A percentile compares a stretch with the other conserved stretches of the same genome.
These are phyloP conservation scores for Apeltes quadracus DNA, from an alignment of 2,113 vertebrate species.

Conservation along the genomic window DNA sequence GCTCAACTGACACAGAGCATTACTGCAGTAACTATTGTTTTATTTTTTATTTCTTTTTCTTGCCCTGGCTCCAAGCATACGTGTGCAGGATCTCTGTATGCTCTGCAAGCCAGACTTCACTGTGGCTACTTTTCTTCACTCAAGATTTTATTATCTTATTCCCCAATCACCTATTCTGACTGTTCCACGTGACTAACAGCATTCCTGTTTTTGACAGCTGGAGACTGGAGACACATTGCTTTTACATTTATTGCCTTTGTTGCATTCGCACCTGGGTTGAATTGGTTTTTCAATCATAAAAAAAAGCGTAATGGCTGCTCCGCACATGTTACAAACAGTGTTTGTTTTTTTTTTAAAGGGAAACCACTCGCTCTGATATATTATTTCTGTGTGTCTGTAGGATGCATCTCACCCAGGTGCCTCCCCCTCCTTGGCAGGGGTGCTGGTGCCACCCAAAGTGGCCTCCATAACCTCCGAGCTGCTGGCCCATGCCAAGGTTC, in stretches of 20 bases:
- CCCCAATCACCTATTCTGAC: slow-evolving; percentile 8
- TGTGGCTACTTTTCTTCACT: background rate
- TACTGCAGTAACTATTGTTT: background rate
- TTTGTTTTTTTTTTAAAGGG: slow-evolving; percentile 29
- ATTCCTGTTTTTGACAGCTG: slow-evolving; percentile 33
- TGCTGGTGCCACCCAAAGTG: slow-evolving; percentile 85
- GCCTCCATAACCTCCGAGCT: slow-evolving; percentile 87
- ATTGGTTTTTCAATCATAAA: slow-evolving; percentile 30
- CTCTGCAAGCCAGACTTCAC: background rate
- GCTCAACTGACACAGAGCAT: background rate
- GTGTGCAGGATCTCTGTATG: background rate
- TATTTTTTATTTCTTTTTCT: too few species aligned
- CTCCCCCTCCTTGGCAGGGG: slow-evolving; percentile 68
- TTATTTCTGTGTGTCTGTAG: slow-evolving; percentile 42
- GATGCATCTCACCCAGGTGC: slow-evolving; percentile 65
- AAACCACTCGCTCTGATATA: background rate
- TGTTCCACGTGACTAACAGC: slow-evolving; percentile 35
- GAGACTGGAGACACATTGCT: slow-evolving; percentile 29
- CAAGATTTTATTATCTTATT: slow-evolving; percentile 19
- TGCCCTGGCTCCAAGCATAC: background rate
- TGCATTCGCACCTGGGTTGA: slow-evolving; percentile 26
- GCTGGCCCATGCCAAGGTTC: slow-evolving; percentile 88
- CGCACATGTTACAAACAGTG: slow-evolving; percentile 4
- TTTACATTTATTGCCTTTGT: slow-evolving; percentile 38
- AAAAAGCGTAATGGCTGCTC: slow-evolving; percentile 18